Base-by-base conservation (phyloP, 2,113 vertebrate genomes). In the Podarcis cretensis region DNA sequence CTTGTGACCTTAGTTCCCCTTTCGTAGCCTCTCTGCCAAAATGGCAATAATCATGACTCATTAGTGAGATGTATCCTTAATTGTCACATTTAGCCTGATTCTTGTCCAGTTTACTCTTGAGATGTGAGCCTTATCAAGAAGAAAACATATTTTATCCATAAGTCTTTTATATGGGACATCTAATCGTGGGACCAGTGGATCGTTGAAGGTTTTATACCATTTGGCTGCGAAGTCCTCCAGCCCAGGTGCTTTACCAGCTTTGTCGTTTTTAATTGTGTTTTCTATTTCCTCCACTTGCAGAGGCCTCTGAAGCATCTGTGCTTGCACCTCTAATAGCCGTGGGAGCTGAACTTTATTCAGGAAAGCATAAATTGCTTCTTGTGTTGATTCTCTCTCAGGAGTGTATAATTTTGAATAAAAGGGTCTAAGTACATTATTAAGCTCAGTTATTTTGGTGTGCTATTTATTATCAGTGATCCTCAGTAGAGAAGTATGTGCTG, bases 341-440 rank as follows among this genome's bases (percentile, higher is more conserved):
- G n/a, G 10, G 65, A 86, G 40, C 37, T 54, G 37, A 86, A 86
- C 20, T 68, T 86, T 79, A 68, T 79, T 21, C 59, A 54, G 59
- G 40, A 80, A 69, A 68, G 40, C 12, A 32, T 68, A 40, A 23
- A 79, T 68, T 79, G 40, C n/a, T 69, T 54, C 14, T n/a, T 73
- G 66, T n/a, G 68, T 54, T 43, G 23, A 66, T 21, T 84, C 37
- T 32, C 63, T 78, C 40, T 68, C 30, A 14, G 20, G 37, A 69
- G 85, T 66, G 14, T 8, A 69, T 68, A 48, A n/a, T 32, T 86
- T 79, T 79, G 75, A 79, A 86, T 79, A 86, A 54, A 85, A 18
- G 37, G 40, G 69, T 79, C 79, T 86, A 69, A 35, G 79, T 32
- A 78, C 27, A 3, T 78, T 43, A 54, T 79, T 86, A 78, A 86